phyloP scores from a whole-genome alignment of 2,888 invertebrate genomes.

The Melangyna quadrimaculata region DNA sequence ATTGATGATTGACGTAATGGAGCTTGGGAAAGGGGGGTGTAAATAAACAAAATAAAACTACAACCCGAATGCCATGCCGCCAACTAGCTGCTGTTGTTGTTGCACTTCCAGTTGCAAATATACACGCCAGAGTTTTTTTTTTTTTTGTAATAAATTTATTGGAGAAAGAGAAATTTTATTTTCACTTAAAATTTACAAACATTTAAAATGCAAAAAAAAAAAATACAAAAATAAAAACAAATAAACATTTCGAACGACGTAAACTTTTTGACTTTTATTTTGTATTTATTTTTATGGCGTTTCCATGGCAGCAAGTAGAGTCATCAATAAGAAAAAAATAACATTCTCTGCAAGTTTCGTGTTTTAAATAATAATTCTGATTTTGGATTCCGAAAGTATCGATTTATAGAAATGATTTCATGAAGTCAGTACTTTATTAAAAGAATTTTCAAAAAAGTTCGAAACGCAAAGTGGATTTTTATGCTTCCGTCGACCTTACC shows the following conservation, averaged over 20 bases:
- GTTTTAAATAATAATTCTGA: conserved; percentile 3
- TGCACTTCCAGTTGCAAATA: not conserved
- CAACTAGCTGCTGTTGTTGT: too few species aligned
- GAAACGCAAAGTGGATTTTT: not conserved
- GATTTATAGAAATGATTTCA: not conserved
- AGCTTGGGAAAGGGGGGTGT: not conserved
- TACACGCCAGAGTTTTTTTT: not conserved
- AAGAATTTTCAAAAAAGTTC: not conserved
- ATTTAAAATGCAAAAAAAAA: not conserved
- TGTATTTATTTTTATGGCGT: conserved; percentile 1
- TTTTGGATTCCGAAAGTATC: not conserved
- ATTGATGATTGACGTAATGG: conserved; percentile 33
- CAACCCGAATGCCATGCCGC: not conserved
- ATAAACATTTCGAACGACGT: conserved; percentile 2
- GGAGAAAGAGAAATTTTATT: not conserved
- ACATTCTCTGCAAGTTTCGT: not conserved
- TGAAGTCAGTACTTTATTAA: not conserved
- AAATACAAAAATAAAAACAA: not conserved
- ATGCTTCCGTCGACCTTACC: not conserved
- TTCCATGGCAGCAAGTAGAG: conserved; percentile 23
- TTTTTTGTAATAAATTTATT: not conserved
- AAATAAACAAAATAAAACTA: not conserved
- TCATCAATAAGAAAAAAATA: not conserved
- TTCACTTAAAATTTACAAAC: conserved; percentile 6
- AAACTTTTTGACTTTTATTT: conserved; percentile 24